Evolutionary conservation across 2,113 vertebrate species (phyloP), one percentile per base, ranked within the genome.

Genomic region (Oreochromis spilurus): DNA sequence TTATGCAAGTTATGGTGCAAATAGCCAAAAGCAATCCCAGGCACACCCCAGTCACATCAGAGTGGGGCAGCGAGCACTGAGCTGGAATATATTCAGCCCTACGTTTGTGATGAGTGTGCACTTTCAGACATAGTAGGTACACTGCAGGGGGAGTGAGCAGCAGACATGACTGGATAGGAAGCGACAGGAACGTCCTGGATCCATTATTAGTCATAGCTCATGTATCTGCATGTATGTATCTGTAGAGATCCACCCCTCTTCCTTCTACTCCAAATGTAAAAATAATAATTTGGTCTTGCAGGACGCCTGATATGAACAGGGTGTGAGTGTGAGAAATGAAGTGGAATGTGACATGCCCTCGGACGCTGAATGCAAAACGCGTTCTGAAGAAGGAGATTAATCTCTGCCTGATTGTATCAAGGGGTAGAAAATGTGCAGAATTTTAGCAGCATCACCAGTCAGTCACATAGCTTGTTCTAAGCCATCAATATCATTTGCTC

Each of bases 41-140:
- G 58, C 21, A 62, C 62, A 85, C 31, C 87, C 77, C 81, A 16
- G 90, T 90, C 87, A 89, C 70, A 88, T 87, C 88, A 52, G 16
- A 52, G 83, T 85, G 83, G 31, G 60, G 29, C 48, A 29, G 81
- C 21, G 83, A 83, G 91, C 87, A 82, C 13, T 83, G 87, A 93
- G 88, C 67, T 87, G 87, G 84, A 94, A 90, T 55, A 87, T 55
- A 94, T 92, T 53, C 19, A 54, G 83, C 65, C 80, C 62, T 83
- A 70, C 17, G 11, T 91, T 91, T 91, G 52, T 92, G 93, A 95
- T 93, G 93, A 94, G 52, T 86, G 52, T 86, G 90, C 89, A 93
- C 70, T 92, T 94, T 89, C 55, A 83, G 57, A 85, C 52, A 13
- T 36, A 60, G 77, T 79, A 81, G 90, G 84, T 86, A 12, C 81